Evolutionary conservation across 53 echinoderm and acorn worm species (phyloP).

Genomic region (Holothuria leucospilota): DNA sequence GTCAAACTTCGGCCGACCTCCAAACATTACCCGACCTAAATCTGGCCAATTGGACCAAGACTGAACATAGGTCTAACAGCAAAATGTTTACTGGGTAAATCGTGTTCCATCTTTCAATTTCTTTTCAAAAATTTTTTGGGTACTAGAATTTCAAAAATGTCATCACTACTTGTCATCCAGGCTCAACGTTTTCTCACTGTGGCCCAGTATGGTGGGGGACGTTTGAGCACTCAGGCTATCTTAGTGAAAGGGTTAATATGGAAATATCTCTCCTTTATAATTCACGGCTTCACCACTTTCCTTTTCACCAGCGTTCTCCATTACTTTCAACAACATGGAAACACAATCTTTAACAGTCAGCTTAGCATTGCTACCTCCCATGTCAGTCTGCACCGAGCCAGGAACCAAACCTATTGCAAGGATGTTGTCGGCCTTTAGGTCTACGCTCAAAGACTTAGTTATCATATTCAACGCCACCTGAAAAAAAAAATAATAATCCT

Average conservation of each 20-base stretch:
- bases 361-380: conserved; percentile 71
- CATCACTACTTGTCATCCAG: too few relatives aligned
- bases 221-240: too few relatives aligned
- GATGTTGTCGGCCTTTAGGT: conserved; percentile 58
- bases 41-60: too few relatives aligned
- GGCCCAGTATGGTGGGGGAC: too few relatives aligned
- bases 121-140: too few relatives aligned
- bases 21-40: too few relatives aligned
- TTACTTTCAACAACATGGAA: conserved; percentile 53
- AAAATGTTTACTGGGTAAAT: too few relatives aligned
- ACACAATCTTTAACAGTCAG: conserved; percentile 55
- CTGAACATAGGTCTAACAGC: too few relatives aligned
- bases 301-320: conserved; percentile 47
- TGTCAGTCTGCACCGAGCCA: conserved; percentile 82
- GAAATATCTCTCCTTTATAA: conserved; percentile 6
- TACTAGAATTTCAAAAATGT: too few relatives aligned
- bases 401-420: conserved; percentile 66
- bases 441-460: conserved; percentile 66
- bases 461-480: conserved; percentile 88
- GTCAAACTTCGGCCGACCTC: too few relatives aligned
- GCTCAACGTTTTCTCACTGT: too few relatives aligned
- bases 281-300: conserved; percentile 41
- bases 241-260: not conserved
- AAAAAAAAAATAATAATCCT: not conserved
- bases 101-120: too few relatives aligned